Evolutionary conservation across 2,888 invertebrate genomes (phyloP), one percentile per base, ranked within the genome.

Genomic region (Drosophila siamana): DNA sequence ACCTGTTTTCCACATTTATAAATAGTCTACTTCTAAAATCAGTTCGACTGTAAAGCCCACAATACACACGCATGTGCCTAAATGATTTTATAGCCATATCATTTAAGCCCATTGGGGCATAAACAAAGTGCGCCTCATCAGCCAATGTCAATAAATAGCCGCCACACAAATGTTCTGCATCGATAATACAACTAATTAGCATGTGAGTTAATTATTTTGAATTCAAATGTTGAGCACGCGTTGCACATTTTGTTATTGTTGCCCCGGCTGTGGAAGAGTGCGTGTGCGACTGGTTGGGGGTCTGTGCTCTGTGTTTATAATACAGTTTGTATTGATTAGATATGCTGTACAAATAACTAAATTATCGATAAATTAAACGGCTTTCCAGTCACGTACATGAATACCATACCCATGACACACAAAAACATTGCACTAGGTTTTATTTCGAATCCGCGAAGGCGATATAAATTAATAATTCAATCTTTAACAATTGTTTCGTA

Each of bases 131-230:
- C 11, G 43, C 8, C 62, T 24, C 30, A 57, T 41, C 65, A 62
- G 50, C 75, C 68, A 75, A 73, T 78, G 69, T 59, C 75, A 81
- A 81, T 81, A 85, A 85, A 72, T 65, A 46, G 47, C 56, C 40
- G 76, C n/a, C 51, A 46, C 38, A 57, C 55, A 60, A 52, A 59
- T 64, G 68, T 61, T 55, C 40, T 69, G 64, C 60, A 73, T 73
- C 81, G 74, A 79, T 80, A 88, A 79, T 81, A 59, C 69, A 72
- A 70, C 79, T 85, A 88, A 85, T 85, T 87, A 86, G 87, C 79
- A 88, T 81, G 70, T 54, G 62, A 88, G 85, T 86, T 88, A 79
- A 85, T 85, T 88, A 88, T 88, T 86, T 85, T 54, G 30, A 66
- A 75, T 83, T 80, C 59, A 66, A 65, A 73, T 67, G 69, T 69